Base-by-base conservation (phyloP, 2,113 vertebrate species). In the Bubo blakistoni region DNA sequence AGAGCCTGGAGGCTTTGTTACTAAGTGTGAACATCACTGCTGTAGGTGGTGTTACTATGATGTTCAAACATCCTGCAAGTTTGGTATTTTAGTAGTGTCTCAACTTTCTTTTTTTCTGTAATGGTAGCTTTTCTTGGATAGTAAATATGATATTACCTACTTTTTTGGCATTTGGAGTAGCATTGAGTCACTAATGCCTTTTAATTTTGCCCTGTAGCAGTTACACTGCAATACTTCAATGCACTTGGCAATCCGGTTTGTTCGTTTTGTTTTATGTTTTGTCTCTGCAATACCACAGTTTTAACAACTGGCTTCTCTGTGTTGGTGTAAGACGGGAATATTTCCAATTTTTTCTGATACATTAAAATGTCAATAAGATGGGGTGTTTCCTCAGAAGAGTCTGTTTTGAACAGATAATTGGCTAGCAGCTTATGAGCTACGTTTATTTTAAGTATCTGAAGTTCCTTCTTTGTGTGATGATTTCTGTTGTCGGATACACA, bases 401-500 rank as follows among this genome's bases (percentile, higher is more conserved):
- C 19, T n/a, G 1, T 72, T 74, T 76, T 80, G 70, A 85, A 46
- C 52, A 81, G 49, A 7, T 73, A 49, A 25, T 10, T 55, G 22
- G 21, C 55, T 18, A 38, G 17, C 19, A 62, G 16, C 14, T 74
- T 85, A 36, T 36, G 4, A 79, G 34, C 40, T 59, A 17, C 55
- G 10, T 61, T 76, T 81, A 27, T 42, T 66, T 77, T 61, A 36
- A 38, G 16, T 74, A 10, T 62, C 27, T 85, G 32, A 91, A 47
- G 29, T 44, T 63, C 6, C 8, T 74, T 72, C 38, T 66, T 59
- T 38, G 30, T 40, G 2, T 65, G 29, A 25, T 6, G 1, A 10
- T 62, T 80, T 77, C 18, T 88, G 16, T 62, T 70, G 55, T 59
- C 51, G 0, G 0, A 2, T 36, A 59, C 8, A 32, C 13, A 54